Evolutionary conservation across 2,888 invertebrate species (phyloP), one percentile per base, ranked within the genome.

Genomic region (Pseudococcus jackbeardsleyi): DNA sequence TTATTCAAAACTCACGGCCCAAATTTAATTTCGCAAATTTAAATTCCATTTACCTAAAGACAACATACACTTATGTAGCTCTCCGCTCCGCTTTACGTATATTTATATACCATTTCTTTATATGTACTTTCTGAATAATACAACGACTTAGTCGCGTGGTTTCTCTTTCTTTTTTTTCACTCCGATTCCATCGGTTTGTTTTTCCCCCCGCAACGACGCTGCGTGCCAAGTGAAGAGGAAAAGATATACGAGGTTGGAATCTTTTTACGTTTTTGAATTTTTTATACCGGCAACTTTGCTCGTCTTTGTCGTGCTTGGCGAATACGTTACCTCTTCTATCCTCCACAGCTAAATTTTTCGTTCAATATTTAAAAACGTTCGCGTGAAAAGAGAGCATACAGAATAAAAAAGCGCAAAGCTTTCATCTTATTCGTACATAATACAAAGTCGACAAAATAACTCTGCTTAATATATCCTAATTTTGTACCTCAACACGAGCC

Each of bases 21-120:
- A 72, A 72, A 72, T 72, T 72, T 72, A 72, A 72, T 72, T 72
- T 72, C 33, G 72, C 72, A 19, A 72, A 72, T 72, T 72, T 72
- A 72, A 72, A 72, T 72, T 72, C 72, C 72, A 72, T 72, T 72
- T 19, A 39, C 72, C 72, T 26, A 68, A 68, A 68, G 68, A 26
- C 26, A 68, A 68, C 22, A 68, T 8, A 26, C 39, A 72, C 33
- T 6, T 33, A 33, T 33, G 7, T 33, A 26, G 26, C 8, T 33
- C 5, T 11, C 7, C 26, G 4, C n/a, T n/a, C n/a, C 4, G 8
- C n/a, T 54, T 54, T n/a, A n/a, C 54, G 54, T 54, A 7, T n/a
- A 54, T n/a, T 54, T 72, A 26, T 72, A 72, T 72, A 26, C 15
- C 6, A 33, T 72, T 26, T 26, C 33, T 26, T 72, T 33, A 17